phyloP scores from a whole-genome alignment of 2,797 vertebrate species.

The Tauraco hartlaubi region DNA sequence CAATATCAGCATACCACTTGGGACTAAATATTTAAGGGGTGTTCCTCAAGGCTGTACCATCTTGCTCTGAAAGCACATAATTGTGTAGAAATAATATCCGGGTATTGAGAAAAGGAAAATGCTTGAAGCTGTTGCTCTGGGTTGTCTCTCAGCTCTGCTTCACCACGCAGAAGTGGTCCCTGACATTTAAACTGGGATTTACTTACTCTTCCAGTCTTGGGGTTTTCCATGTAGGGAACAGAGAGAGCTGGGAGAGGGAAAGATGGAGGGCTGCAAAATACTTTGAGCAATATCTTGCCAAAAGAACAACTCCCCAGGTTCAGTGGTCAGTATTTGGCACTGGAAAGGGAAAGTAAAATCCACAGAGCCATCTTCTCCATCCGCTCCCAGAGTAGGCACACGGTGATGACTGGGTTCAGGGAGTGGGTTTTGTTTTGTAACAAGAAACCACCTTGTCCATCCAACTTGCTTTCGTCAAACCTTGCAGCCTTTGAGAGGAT shows the following conservation, averaged over 20 bases:
- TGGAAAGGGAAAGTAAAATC: background rate
- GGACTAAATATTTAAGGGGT: background rate
- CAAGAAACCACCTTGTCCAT: background rate
- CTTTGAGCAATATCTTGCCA: background rate
- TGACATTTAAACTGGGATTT: background rate
- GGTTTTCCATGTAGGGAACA: background rate
- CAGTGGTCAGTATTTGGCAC: background rate
- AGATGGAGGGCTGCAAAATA: background rate
- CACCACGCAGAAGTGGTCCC: background rate
- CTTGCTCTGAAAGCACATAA: background rate
- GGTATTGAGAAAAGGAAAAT: background rate
- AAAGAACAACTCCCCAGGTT: background rate
- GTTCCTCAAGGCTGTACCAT: background rate
- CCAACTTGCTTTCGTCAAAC: background rate
- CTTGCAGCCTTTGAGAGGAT: background rate
- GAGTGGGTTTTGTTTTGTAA: background rate
- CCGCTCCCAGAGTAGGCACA: accelerated
- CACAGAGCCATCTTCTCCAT: background rate
- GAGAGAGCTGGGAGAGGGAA: background rate
- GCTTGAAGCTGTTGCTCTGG: background rate
- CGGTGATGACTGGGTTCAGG: background rate
- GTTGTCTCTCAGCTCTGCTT: background rate
- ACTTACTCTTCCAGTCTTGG: background rate
- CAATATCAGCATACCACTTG: background rate
- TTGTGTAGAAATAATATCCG: background rate